Base-by-base conservation (phyloP, 2,797 vertebrate genomes). In the Crax fasciolata region DNA sequence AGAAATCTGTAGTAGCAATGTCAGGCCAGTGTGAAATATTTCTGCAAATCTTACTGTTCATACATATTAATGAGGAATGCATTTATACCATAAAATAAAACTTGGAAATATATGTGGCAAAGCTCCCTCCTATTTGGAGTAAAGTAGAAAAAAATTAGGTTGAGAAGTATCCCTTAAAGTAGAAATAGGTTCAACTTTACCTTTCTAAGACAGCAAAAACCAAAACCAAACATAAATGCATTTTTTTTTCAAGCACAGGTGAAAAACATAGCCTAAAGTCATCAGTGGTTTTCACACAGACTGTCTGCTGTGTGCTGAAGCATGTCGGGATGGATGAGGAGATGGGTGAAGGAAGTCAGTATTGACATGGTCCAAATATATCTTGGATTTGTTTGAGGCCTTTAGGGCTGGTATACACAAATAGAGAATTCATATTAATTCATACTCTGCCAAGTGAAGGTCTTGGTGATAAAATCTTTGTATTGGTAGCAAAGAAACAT, bases 381-480 rank as follows among this genome's bases (percentile, higher is more conserved):
- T 54, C 59, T 9, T 55, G 39, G 38, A 2, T 63, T 86, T 88
- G 5, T 61, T 73, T 71, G 30, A 73, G 13, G 21, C 24, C n/a
- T 38, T 70, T 59, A 70, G 38, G 67, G 48, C 9, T 75, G 35
- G 35, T 41, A 67, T 30, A 52, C 49, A 51, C 28, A 9, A n/a
- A 46, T 2, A 63, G 8, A 32, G 19, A 75, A 84, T 63, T 38
- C 32, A 17, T 59, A 68, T 58, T 54, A 78, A 66, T 78, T 81
- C 2, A 8, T 19, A 28, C 27, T 66, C 46, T 51, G 13, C 30
- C 49, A 89, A 66, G 74, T 57, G 80, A 71, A 87, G 30, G 43
- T 28, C 88, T 76, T 70, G n/a, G 12, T 70, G 67, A 84, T 93
- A 82, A 95, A 68, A 41, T 52, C 52, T 71, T 57, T 79, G 24